Evolutionary conservation across 37 sponge, comb jelly and placozoan species (phyloP), one percentile per base, ranked within the genome.

Genomic region (Cladorhizidae sp.): DNA sequence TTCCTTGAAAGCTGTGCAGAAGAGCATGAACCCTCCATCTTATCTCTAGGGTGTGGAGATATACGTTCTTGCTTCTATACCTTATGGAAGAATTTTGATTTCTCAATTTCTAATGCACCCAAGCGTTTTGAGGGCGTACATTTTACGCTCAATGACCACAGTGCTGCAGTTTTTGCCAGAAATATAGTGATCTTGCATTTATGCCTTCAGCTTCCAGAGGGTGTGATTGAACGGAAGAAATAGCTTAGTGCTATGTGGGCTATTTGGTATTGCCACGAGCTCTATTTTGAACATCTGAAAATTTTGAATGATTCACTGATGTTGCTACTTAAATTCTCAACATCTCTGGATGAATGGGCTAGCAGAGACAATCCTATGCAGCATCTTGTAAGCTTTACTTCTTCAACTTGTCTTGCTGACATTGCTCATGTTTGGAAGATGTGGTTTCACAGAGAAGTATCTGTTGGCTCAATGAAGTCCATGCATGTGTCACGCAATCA

Each of bases 61-160:
- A 62, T 86, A 11, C 80, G 87, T 38, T 86, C 87, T 22, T 86
- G 87, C 28, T 52, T 80, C 41, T 86, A 86, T 32, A 80, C 80
- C 3, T 28, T 86, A 8, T 86, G 87, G 87, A 86, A 86, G 42
- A 40, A 86, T 68, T 86, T 86, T 74, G 70, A 50, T 39, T 37
- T 38, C 33, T 39, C 39, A 33, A 38, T 67, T 17, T 40, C 43
- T n/a, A 22, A n/a, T 43, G 49, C 43, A 2, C 37, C 67, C 2
- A 67, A 67, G 17, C 35, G 67, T 18, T 86, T 86, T 67, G 50
- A 49, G 37, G 87, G 87, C 29, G 80, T 79, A 0, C 43, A 80
- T 22, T 86, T 86, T 61, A 67, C 64, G 7, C 68, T 86, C 26
- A 86, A 86, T 64, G 87, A 86, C 57, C 26, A 14, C 17, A 50